A percentile compares a stretch with the other conserved stretches of the same genome.
Evolutionary conservation across 1,140 invertebrate genomes (phyloP).

Genomic region (Lasioglossum albipes): DNA sequence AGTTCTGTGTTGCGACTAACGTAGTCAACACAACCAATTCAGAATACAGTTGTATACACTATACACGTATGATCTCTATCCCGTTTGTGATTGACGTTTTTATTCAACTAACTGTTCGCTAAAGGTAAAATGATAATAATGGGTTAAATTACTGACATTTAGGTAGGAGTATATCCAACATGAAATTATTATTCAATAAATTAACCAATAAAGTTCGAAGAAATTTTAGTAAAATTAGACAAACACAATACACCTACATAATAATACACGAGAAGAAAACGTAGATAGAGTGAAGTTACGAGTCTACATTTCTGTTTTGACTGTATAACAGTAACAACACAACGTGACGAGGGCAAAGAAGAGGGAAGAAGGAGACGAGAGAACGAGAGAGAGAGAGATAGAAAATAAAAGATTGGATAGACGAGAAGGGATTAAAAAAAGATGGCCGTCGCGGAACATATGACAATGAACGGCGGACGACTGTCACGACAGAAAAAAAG

Average conservation of each 20-base stretch:
- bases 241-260: not conserved
- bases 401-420: not conserved
- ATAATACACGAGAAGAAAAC: not conserved
- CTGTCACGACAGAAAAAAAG: constrained; percentile 52
- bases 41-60: not conserved
- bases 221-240: not conserved
- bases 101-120: not conserved
- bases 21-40: constrained; percentile 61
- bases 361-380: not conserved
- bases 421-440: constrained; percentile 58
- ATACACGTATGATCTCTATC: not conserved
- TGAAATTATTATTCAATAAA: not conserved
- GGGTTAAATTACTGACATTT: not conserved
- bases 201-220: not conserved
- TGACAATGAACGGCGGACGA: constrained; percentile 76
- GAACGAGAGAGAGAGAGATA: constrained; percentile 4
- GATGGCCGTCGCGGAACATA: constrained; percentile 77
- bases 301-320: constrained; percentile 10
- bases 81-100: constrained; percentile 9
- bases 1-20: constrained; percentile 56
- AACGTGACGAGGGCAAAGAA: not conserved
- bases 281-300: not conserved
- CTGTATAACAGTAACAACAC: constrained; percentile 4
- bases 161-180: too few species aligned
- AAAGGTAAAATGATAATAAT: not conserved